phyloP scores from a whole-genome alignment of 2,113 vertebrate species.

The Pogona vitticeps region DNA sequence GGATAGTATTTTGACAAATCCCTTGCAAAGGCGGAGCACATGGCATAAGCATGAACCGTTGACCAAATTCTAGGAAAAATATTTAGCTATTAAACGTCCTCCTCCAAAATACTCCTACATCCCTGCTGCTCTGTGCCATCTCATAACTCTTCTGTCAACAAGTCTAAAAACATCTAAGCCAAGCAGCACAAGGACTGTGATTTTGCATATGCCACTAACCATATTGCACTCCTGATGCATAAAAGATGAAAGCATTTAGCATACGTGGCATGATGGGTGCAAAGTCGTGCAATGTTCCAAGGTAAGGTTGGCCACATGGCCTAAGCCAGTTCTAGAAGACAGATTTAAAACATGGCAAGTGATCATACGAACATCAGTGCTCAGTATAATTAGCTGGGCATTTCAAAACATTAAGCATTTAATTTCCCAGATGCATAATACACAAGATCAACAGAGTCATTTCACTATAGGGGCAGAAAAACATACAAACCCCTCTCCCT shows the following conservation, averaged over 20 bases:
- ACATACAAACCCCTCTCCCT: no score
- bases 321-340: neutral
- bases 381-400: neutral
- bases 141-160: constrained; percentile 2
- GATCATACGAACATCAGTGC: neutral
- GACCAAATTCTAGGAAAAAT: constrained; percentile 19
- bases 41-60: neutral
- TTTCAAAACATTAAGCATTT: neutral
- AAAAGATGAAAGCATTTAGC: neutral
- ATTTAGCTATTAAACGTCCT: constrained; percentile 5
- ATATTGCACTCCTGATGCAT: neutral
- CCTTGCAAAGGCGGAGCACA: neutral
- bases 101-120: constrained; percentile 4
- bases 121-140: constrained; percentile 11
- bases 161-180: neutral
- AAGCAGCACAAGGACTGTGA: neutral
- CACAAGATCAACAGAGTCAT: neutral
- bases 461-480: neutral
- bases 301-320: neutral
- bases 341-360: neutral
- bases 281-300: neutral
- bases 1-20: neutral
- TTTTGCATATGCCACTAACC: neutral
- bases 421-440: neutral
- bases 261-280: neutral